Conservation (phyloP, 2,888 invertebrate species). For the Polymixis flavicincta region DNA sequence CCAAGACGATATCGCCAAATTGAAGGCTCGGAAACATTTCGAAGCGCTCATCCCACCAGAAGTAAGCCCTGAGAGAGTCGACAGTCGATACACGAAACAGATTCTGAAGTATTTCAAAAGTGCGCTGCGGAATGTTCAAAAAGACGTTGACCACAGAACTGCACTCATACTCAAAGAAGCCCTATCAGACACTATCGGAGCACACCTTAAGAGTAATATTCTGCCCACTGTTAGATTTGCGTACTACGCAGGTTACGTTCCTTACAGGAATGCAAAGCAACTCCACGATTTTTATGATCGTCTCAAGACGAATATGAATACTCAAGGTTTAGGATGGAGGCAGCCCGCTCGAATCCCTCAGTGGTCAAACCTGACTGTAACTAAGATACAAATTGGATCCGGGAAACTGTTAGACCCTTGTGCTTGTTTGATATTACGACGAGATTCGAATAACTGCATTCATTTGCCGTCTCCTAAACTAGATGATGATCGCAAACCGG, state of each 20-base stretch:
- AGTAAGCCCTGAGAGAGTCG: conserved; percentile 77
- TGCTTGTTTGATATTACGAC: conserved; percentile 75
- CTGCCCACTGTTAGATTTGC: conserved; percentile 84
- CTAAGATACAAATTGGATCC: conserved; percentile 79
- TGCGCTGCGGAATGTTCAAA: conserved; percentile 72
- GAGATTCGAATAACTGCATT: conserved; percentile 82
- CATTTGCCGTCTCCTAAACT: conserved; percentile 81
- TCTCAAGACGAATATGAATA: conserved; percentile 79
- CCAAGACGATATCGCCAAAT: conserved; percentile 79
- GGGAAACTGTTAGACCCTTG: conserved; percentile 81
- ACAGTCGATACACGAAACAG: conserved; percentile 76
- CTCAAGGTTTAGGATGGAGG: conserved; percentile 84
- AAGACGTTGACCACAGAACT: conserved; percentile 67
- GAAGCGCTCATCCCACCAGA: conserved; percentile 77
- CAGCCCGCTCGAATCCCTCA: conserved; percentile 73
- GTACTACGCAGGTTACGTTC: conserved; percentile 86
- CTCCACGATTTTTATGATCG: conserved; percentile 79
- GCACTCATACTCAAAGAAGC: conserved; percentile 76
- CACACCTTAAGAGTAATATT: conserved; percentile 81
- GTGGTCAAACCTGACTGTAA: conserved; percentile 83
- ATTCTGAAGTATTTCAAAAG: conserved; percentile 77
- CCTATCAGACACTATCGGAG: conserved; percentile 83
- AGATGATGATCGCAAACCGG: conserved; percentile 77
- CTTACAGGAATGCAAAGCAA: conserved; percentile 77
- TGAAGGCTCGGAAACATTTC: conserved; percentile 81